Percentiles rank a stretch among this genome's conserved stretches.
These are phyloP conservation scores for Saccostrea echinata DNA, from an alignment of 1,140 invertebrate species.

Conservation along the genomic window DNA sequence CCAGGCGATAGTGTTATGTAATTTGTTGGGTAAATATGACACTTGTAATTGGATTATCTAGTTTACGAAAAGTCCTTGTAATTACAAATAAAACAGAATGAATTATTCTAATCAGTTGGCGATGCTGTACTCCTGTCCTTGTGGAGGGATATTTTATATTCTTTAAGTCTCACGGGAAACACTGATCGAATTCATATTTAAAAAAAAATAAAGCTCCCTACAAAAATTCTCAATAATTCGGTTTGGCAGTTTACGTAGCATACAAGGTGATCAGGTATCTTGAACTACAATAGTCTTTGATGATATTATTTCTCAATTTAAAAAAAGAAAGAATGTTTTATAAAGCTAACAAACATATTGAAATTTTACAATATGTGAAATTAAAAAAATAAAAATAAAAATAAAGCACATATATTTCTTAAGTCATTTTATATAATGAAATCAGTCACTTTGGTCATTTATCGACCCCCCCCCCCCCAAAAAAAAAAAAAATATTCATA, in stretches of 20 bases:
- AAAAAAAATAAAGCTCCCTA: background rate
- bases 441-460: too few relatives aligned
- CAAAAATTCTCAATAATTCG: slow-evolving; percentile 14
- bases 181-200: slow-evolving; percentile 5
- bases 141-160: slow-evolving; percentile 15
- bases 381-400: too few relatives aligned
- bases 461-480: too few relatives aligned
- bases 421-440: too few relatives aligned
- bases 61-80: slow-evolving; percentile 7
- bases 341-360: background rate
- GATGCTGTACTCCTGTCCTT: background rate
- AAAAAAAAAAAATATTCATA: too few relatives aligned
- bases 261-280: slow-evolving; percentile 4
- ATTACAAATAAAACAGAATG: slow-evolving; percentile 8
- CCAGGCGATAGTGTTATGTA: background rate
- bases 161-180: background rate
- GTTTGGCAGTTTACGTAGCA: background rate
- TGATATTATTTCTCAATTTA: background rate
- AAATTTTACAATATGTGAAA: background rate
- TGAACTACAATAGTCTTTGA: background rate
- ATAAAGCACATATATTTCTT: too few relatives aligned
- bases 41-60: background rate
- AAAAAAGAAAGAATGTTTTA: background rate
- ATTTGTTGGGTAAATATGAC: slow-evolving; percentile 18
- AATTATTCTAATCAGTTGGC: background rate